phyloP scores from a whole-genome alignment of 2,888 invertebrate genomes.

The Mesodorylaimus sp. region DNA sequence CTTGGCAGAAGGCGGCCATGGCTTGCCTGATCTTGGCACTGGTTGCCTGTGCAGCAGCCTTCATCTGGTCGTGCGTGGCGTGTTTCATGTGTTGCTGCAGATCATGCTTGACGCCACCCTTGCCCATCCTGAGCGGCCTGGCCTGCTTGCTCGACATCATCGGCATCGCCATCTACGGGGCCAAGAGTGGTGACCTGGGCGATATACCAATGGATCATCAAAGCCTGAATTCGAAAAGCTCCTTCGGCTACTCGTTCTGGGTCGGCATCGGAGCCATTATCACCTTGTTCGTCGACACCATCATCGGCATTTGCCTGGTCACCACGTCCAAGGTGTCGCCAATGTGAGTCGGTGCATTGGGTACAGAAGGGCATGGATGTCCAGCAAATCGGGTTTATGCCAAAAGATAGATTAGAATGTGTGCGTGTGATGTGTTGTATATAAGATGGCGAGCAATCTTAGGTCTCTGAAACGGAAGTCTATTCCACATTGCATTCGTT shows the following conservation, averaged over 20 bases:
- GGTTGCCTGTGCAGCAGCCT: not conserved
- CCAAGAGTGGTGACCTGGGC: not conserved
- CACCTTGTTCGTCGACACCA: not conserved
- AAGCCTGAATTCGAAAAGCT: not conserved
- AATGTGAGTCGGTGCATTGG: too few relatives aligned
- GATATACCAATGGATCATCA: not conserved
- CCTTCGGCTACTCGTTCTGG: not conserved
- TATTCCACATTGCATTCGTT: too few relatives aligned
- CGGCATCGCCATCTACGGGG: not conserved
- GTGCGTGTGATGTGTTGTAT: too few relatives aligned
- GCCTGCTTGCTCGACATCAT: not conserved
- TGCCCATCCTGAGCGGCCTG: slow-evolving; percentile 2
- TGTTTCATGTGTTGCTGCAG: slow-evolving; percentile 5
- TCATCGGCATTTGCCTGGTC: not conserved
- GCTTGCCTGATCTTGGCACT: not conserved
- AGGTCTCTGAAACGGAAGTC: too few relatives aligned
- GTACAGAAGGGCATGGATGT: too few relatives aligned
- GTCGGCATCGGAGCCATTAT: not conserved
- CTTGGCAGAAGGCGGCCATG: slow-evolving; percentile 1
- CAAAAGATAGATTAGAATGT: too few relatives aligned
- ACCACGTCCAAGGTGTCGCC: slow-evolving; percentile 2
- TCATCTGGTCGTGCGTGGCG: not conserved
- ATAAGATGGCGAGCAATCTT: too few relatives aligned
- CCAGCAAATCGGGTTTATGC: too few relatives aligned
- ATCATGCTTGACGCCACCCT: slow-evolving; percentile 3